Evolutionary conservation across 2,797 vertebrate genomes (phyloP).

Genomic region (Dendrocincla tyrannina): DNA sequence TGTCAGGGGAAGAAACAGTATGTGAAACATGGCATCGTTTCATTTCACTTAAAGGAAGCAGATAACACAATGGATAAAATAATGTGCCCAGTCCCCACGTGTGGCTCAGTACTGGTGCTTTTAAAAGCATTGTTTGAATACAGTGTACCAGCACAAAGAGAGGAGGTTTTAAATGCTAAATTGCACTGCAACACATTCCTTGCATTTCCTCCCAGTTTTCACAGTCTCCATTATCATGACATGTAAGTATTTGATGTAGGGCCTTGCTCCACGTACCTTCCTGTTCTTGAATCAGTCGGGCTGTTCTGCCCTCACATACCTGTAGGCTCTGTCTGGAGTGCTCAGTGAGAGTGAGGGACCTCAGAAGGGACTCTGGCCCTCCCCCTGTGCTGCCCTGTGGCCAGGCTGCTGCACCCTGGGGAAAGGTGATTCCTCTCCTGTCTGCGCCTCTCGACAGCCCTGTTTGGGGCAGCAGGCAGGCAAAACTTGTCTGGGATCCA

Average conservation of each 20-base stretch:
- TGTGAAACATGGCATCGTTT: neutral
- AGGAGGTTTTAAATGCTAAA: neutral
- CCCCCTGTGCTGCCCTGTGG: neutral
- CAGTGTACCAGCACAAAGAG: neutral
- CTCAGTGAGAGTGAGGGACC: fast-evolving
- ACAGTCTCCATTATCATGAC: neutral
- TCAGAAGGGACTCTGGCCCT: neutral
- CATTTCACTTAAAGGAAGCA: slow-evolving; percentile 6
- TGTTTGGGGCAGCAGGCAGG: neutral
- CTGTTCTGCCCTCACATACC: neutral
- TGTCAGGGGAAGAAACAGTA: slow-evolving; percentile 30
- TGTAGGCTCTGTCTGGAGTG: neutral
- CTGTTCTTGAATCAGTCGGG: neutral
- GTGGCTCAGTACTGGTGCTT: neutral
- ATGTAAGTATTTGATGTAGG: fast-evolving
- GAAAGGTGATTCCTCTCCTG: neutral
- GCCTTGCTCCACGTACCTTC: neutral
- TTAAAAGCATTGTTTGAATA: neutral
- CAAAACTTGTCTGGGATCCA: neutral
- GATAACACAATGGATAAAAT: neutral
- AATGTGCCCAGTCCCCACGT: neutral
- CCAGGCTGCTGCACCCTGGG: neutral
- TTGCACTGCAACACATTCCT: neutral
- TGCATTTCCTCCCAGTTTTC: neutral
- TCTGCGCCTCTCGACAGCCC: neutral